Percentiles rank a stretch among this genome's conserved stretches.
phyloP scores from a whole-genome alignment of 2,113 vertebrate genomes.

The Lagopus muta region DNA sequence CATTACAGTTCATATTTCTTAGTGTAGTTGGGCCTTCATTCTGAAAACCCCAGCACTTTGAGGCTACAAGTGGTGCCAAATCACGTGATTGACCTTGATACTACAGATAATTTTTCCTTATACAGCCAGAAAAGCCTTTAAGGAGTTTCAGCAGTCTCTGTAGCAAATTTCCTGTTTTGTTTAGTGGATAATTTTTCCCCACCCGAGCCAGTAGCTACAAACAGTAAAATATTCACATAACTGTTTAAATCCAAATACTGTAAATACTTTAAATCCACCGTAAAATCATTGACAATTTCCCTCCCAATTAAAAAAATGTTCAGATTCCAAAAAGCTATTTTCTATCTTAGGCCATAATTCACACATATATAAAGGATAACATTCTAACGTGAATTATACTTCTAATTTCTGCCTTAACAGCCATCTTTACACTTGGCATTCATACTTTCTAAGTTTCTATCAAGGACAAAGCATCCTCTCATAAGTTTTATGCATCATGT shows the following conservation, averaged over 20 bases:
- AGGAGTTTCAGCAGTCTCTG: background rate
- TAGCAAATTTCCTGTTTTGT: background rate
- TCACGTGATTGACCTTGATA: background rate
- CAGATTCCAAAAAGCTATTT: background rate
- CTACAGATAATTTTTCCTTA: background rate
- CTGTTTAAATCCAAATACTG: background rate
- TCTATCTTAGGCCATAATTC: background rate
- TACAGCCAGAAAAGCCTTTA: background rate
- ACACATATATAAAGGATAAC: background rate
- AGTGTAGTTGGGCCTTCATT: background rate
- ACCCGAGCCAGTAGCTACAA: background rate
- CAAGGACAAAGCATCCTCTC: background rate
- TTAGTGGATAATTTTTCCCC: background rate
- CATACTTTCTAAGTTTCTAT: background rate
- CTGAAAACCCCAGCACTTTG: background rate
- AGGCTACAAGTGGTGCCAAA: background rate
- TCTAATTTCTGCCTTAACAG: background rate
- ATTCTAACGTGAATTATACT: background rate
- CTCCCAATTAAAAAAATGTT: background rate
- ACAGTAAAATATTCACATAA: background rate
- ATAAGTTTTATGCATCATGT: background rate
- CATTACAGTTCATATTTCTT: background rate
- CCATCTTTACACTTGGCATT: background rate
- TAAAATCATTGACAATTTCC: background rate
- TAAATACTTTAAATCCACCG: too few relatives aligned